These are phyloP conservation scores for Arion vulgaris DNA, from an alignment of 1,140 invertebrate species.

Conservation along the genomic window DNA sequence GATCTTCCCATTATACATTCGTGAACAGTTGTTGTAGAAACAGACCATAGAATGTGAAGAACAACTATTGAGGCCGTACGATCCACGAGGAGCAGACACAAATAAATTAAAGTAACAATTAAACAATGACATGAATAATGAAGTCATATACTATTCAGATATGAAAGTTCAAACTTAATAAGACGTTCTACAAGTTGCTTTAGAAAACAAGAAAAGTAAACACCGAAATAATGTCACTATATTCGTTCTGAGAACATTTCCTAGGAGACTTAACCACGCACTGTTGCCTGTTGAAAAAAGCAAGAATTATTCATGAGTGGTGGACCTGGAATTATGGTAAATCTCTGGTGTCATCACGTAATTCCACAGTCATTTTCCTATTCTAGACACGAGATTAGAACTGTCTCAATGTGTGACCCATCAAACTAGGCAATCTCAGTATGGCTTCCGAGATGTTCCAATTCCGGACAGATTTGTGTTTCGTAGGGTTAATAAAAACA, in stretches of 20 bases:
- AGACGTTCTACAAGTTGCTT: no score
- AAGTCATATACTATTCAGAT: no score
- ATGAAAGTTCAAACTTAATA: no score
- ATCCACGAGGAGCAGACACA: no score
- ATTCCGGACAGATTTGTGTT: no score
- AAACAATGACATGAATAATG: no score
- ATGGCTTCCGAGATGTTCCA: not conserved
- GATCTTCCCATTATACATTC: no score
- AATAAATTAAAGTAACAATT: no score
- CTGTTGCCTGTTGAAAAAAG: not conserved
- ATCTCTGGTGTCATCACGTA: conserved; percentile 3
- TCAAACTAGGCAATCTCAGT: not conserved
- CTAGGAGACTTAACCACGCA: not conserved
- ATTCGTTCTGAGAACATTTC: not conserved
- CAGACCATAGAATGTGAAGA: no score
- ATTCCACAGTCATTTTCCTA: not conserved
- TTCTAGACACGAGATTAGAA: not conserved
- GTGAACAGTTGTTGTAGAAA: no score
- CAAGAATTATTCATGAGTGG: conserved; percentile 4
- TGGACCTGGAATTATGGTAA: not conserved
- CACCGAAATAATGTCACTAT: not conserved
- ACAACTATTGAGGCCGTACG: no score
- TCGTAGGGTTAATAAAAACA: no score
- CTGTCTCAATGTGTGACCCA: not conserved
- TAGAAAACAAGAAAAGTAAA: not conserved